phyloP scores from a whole-genome alignment of 2,797 vertebrate species.

The Myripristis jacobus region DNA sequence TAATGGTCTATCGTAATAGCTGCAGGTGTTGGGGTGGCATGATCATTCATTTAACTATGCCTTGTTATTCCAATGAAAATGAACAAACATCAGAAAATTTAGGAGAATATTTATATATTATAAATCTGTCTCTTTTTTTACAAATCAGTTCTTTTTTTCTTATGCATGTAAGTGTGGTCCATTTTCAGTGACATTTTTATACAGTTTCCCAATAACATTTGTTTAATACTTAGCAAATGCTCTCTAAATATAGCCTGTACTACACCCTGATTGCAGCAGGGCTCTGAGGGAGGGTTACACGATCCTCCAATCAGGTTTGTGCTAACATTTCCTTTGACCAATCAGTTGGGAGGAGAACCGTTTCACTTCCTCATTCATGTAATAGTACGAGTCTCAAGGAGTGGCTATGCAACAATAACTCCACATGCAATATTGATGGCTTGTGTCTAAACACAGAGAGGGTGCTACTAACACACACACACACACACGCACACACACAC shows the following conservation, averaged over 20 bases:
- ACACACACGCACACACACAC: conserved; percentile 19
- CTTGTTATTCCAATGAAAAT: background rate
- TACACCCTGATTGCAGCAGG: conserved; percentile 23
- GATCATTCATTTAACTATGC: background rate
- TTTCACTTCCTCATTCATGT: conserved; percentile 71
- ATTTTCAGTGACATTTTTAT: conserved; percentile 20
- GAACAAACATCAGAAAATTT: background rate
- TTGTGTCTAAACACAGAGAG: conserved; percentile 65
- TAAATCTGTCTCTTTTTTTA: background rate
- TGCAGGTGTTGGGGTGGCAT: background rate
- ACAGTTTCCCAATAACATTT: background rate
- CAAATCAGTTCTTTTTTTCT: background rate
- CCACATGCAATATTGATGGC: conserved; percentile 75
- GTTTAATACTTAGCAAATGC: background rate
- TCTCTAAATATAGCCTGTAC: conserved; percentile 18
- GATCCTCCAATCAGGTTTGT: conserved; percentile 57
- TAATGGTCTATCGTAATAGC: background rate
- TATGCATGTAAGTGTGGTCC: background rate
- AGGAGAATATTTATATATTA: background rate
- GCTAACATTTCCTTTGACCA: conserved; percentile 54
- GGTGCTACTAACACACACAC: conserved; percentile 52
- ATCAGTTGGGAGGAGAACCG: conserved; percentile 43
- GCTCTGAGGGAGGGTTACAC: conserved; percentile 19
- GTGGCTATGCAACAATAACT: conserved; percentile 70
- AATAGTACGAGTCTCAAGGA: conserved; percentile 65